Evolutionary conservation across 2,888 invertebrate species (phyloP), one percentile per base, ranked within the genome.

Genomic region (Lissonota sp.): DNA sequence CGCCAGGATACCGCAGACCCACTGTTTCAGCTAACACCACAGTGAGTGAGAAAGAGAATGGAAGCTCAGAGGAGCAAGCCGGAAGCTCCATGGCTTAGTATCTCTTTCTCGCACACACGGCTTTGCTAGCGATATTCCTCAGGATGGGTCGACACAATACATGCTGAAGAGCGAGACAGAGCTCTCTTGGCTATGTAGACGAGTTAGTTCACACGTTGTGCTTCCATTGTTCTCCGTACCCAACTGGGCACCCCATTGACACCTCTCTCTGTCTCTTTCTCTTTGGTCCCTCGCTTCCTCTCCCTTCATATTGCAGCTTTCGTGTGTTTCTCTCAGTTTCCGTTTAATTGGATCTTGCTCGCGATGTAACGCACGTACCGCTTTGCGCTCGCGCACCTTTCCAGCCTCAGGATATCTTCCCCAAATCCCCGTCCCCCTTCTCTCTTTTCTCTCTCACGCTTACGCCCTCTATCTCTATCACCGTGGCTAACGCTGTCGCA

Each of bases 281-380:
- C 63, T 49, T 57, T 53, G 64, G 42, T 60, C 74, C 58, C 79
- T 26, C 72, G 69, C 60, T 79, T 74, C 67, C 49, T 16, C 57
- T 57, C 70, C 12, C n/a, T 6, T 8, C 10, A 10, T 14, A 51
- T 26, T n/a, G 5, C 44, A 49, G 73, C 64, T 70, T 57, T n/a
- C 53, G 26, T 62, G 26, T 70, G 37, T 64, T 64, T 40, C 64
- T 75, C 66, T 63, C 79, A 51, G 62, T 79, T 44, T 77, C 66
- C 53, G 63, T 74, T 80, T 82, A 79, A 80, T 84, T 80, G 66
- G 67, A 80, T 84, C 79, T 79, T 46, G 70, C 66, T 81, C 72
- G 73, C 77, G 81, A 81, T 84, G 83, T 79, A 83, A 76, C 76
- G 76, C 79, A 78, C 74, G 79, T 80, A 77, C 49, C 63, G 75